A percentile compares a stretch with the other conserved stretches of the same genome.
These are phyloP conservation scores for Spheniscus mendiculus DNA, from an alignment of 2,113 vertebrate genomes.

Conservation along the genomic window DNA sequence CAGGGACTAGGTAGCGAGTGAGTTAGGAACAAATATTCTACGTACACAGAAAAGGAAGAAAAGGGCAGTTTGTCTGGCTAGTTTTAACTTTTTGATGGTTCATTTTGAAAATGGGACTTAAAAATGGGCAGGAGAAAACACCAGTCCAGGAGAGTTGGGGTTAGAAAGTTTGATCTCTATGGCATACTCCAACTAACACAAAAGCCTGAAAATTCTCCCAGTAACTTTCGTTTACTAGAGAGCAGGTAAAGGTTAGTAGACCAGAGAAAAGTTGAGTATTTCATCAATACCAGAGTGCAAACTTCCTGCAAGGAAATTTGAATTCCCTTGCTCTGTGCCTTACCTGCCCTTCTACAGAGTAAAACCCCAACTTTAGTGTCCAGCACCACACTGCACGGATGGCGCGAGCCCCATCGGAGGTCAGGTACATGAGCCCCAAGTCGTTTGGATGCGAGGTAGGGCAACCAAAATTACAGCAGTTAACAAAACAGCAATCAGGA, in stretches of 20 bases:
- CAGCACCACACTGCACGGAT: background rate
- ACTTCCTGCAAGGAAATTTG: background rate
- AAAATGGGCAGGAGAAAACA: background rate
- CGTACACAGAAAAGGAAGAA: background rate
- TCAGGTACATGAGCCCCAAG: background rate
- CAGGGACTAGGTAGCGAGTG: background rate
- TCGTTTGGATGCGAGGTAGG: background rate
- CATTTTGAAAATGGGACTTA: background rate
- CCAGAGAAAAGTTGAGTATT: background rate
- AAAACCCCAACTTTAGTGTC: rapidly evolving
- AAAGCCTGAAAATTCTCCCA: no score
- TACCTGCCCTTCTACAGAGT: background rate
- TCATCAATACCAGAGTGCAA: background rate
- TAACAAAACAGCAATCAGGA: no score
- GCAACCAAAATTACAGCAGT: background rate
- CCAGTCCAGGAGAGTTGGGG: background rate
- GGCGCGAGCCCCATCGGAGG: rapidly evolving
- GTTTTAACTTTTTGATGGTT: background rate
- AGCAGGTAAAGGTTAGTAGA: background rate
- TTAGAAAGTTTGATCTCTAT: background rate
- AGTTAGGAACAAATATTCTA: background rate
- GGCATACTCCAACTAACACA: background rate
- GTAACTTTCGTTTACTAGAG: background rate
- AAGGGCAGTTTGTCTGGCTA: background rate
- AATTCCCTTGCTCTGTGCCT: no score